Evolutionary conservation across 2,797 vertebrate genomes (phyloP).

Genomic region (Tamandua tetradactyla): DNA sequence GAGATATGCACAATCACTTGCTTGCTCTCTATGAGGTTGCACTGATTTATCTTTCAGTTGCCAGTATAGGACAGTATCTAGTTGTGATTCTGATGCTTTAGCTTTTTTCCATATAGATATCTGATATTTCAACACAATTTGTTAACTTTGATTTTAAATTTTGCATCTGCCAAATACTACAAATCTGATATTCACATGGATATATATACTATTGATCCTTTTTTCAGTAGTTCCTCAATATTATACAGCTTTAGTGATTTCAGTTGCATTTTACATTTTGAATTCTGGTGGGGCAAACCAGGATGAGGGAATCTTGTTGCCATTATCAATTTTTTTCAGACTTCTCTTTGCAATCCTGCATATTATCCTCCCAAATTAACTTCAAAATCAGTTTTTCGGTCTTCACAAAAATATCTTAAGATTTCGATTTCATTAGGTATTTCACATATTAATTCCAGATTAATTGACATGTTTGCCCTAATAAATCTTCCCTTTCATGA

Average conservation of each 20-base stretch:
- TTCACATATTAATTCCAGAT: not conserved
- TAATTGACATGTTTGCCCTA: not conserved
- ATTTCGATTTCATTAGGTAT: not conserved
- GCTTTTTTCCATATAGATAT: too few species aligned
- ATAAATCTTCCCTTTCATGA: not conserved
- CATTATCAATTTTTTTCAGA: not conserved
- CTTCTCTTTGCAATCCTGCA: not conserved
- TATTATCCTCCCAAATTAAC: not conserved
- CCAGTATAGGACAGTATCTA: not conserved
- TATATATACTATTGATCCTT: not conserved
- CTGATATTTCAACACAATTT: too few species aligned
- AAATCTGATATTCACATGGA: not conserved
- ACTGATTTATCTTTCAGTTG: not conserved
- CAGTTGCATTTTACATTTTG: not conserved
- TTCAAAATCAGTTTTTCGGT: not conserved
- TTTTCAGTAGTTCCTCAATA: not conserved
- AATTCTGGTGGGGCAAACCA: not conserved
- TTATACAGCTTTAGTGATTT: not conserved
- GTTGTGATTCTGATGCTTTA: not conserved
- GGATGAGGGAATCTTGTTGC: not conserved
- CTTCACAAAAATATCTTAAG: not conserved
- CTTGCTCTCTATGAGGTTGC: not conserved
- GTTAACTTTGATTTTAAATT: not conserved
- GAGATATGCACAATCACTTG: not conserved
- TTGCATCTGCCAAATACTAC: not conserved